Base-by-base conservation (phyloP, 2,113 vertebrate species). In the Anseranas semipalmata region DNA sequence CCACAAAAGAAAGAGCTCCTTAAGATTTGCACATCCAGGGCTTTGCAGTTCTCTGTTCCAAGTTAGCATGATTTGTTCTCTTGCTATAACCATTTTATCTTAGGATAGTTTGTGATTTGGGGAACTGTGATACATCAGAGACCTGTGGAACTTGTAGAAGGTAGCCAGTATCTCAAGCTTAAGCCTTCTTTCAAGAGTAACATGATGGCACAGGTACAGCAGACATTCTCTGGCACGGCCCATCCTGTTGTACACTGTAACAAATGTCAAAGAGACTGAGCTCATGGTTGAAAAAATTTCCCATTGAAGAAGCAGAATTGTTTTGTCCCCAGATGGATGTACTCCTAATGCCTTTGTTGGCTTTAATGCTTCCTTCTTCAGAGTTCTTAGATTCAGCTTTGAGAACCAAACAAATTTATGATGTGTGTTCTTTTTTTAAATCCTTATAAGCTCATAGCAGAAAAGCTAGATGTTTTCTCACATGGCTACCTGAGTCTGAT, bases 31-130 rank as follows among this genome's bases (percentile, higher is more conserved):
- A 28, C 7, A 68, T 60, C 22, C 19, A 37, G 19, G 22, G 16
- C 43, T 81, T 87, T 87, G 9, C n/a, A 43, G 35, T n/a, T 90
- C 58, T 91, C 7, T 55, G 4, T 50, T 76, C 63, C 39, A 68
- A 77, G 24, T 16, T 50, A 65, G 19, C 50, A 89, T 0, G 0
- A 33, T 81, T 81, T 89, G 0, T 24, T 87, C 11, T 72, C 15
- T 89, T 68, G 15, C n/a, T 71, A 2, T 28, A 50, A 62, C 7
- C 4, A 5, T 89, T 89, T 85, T 53, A 15, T 71, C 37, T 18
- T 46, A 17, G 9, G 67, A 46, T 27, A 35, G 39, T 84, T 62
- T 25, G 43, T 58, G 30, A 60, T 17, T 50, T 91, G 85, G 58
- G 33, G 24, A 83, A 3, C 22, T 33, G 17, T 43, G 62, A 46